Base-by-base conservation (phyloP, 1,140 invertebrate genomes). In the Leptinotarsa undecemlineata region DNA sequence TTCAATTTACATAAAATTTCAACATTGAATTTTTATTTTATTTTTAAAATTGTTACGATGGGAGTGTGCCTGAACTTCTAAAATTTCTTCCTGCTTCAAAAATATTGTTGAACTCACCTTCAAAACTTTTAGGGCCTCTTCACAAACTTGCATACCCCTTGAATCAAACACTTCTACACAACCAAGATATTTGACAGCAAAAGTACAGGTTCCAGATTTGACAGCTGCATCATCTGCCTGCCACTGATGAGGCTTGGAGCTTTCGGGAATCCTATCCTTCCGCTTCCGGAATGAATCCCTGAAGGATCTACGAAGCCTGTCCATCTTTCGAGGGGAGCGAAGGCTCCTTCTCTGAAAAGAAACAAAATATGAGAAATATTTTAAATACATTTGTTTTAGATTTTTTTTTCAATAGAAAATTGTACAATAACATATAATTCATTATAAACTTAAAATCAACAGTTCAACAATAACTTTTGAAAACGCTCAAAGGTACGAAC, bases 121-220 rank as follows among this genome's bases (percentile, higher is more conserved):
- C 66, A 97, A 87, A 71, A 96, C 94, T 90, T 98, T 99, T 51
- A 99, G 90, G 21, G 98, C 98, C 86, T 98, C 97, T 87, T 99
- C 98, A 88, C 98, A 99, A 51, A 99, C 96, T 87, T 98, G 95
- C 97, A 99, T 99, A 20, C 98, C 98, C 82, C 98, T 90, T 0
- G 97, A 99, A 87, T 99, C 98, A 86, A 97, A 99, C 3, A 99
- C 98, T 88, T 99, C 98, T 1, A 99, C 96, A 87, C 96, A 98
- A 77, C 98, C 98, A 81, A 99, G 87, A 89, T 99, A 99, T 92
- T 99, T 98, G 76, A 99, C 98, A 81, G 95, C 92, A 88, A 99
- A 99, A 82, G 92, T 94, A 88, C 98, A 99, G 26, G 95, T 98
- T 80, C 96, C 97, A 19, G 94, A 93, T 57, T 97, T 74, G 3